Conservation (phyloP, 30 jellyfish, hydroid and myxozoan genomes). For the Hydra vulgaris region DNA sequence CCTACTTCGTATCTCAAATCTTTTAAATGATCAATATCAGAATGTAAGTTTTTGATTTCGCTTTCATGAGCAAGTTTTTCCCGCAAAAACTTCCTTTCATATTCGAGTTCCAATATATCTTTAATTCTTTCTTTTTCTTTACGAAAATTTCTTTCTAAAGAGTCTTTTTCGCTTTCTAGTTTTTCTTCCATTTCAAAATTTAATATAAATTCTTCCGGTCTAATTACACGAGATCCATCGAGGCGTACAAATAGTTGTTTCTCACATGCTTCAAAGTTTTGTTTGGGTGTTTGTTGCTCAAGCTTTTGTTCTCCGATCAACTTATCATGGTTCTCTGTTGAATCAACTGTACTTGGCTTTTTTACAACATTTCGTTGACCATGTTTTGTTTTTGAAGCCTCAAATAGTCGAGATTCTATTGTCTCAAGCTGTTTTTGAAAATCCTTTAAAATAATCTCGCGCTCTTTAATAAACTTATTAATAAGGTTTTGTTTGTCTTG, state of each 20-base stretch:
- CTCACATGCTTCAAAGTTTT: not conserved
- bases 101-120: conserved; percentile 62
- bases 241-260: conserved; percentile 29
- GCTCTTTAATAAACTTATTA: conserved; percentile 55
- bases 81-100: conserved; percentile 29
- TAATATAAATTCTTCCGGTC: conserved; percentile 77
- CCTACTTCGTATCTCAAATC: conserved; percentile 42
- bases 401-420: conserved; percentile 25
- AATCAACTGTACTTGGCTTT: not conserved
- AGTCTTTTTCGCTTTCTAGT: conserved; percentile 62
- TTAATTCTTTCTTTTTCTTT: conserved; percentile 49
- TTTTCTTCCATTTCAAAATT: conserved; percentile 50
- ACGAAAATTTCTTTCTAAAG: conserved; percentile 61
- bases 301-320: not conserved
- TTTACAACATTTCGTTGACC: not conserved
- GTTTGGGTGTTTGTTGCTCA: not conserved
- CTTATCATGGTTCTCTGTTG: not conserved
- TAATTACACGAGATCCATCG: conserved; percentile 37
- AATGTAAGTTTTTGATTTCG: conserved; percentile 39
- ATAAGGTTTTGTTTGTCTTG: conserved; percentile 58
- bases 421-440: conserved; percentile 47
- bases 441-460: conserved; percentile 49
- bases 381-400: not conserved
- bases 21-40: conserved; percentile 25
- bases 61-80: conserved; percentile 40